Conservation (phyloP, 2,888 invertebrate species). For the Rosalia funebris region DNA sequence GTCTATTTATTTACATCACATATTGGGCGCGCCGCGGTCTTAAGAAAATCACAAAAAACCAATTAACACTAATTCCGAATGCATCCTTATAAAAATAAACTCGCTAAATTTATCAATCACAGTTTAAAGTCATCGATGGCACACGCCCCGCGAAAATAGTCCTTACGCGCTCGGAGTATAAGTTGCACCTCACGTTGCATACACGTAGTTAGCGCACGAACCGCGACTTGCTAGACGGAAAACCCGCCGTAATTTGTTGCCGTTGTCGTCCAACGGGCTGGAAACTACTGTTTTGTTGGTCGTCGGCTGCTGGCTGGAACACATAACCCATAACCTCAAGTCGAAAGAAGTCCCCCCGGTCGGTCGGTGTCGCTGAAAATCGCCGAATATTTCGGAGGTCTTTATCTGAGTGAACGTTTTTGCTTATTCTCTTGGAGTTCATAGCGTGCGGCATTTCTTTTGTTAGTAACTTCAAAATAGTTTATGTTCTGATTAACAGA, state of each 20-base stretch:
- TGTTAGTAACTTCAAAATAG: no score
- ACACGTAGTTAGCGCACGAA: conserved; percentile 19
- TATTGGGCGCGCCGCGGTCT: not conserved
- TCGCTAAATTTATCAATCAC: conserved; percentile 53
- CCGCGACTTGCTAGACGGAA: conserved; percentile 33
- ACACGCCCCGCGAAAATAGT: conserved; percentile 22
- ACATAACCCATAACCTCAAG: conserved; percentile 32
- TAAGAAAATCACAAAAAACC: conserved; percentile 24
- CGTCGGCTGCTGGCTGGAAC: conserved; percentile 24
- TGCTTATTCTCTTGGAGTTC: not conserved
- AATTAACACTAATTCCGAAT: conserved; percentile 36
- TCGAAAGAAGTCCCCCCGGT: conserved; percentile 29
- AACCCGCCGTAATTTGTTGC: conserved; percentile 33
- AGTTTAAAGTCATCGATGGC: no score
- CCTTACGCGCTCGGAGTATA: conserved; percentile 27
- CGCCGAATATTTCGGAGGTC: conserved; percentile 10
- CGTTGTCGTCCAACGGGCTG: conserved; percentile 20
- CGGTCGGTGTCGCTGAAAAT: conserved; percentile 26
- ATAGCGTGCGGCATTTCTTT: not conserved
- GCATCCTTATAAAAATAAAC: conserved; percentile 55
- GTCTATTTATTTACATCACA: not conserved
- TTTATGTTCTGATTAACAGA: no score
- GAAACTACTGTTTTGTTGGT: conserved; percentile 31
- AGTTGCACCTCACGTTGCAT: not conserved
- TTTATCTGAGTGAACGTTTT: not conserved